Evolutionary conservation across 2,888 invertebrate genomes (phyloP), one percentile per base, ranked within the genome.

Genomic region (Caenorhabditis zanzibari): DNA sequence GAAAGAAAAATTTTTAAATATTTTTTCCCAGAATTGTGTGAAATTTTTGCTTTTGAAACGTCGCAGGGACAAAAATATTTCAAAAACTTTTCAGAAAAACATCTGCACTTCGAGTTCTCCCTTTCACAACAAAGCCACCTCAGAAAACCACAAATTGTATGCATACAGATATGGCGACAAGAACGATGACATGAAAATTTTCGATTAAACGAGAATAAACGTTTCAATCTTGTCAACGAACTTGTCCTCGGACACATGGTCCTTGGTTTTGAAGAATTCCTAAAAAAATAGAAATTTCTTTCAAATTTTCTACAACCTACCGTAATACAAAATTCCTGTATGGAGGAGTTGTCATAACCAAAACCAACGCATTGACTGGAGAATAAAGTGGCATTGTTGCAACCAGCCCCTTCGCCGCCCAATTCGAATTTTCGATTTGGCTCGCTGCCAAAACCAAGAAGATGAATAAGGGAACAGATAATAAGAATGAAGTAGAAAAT

Each of bases 301-400:
- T 56, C 0, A 1, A 52, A 19, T n/a, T 0, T 26, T 26, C n/a
- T 32, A 3, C 4, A 28, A 32, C 32, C 32, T 16, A 28, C 28
- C 58, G 5, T 6, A 32, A n/a, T 6, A 58, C 28, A n/a, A 59
- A 59, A 38, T 35, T 59, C 16, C 35, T 59, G 19, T 59, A 35
- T 19, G 35, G 58, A 6, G 58, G 58, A 58, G 63, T 58, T 14
- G 32, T 58, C 14, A 32, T 28, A 4, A 58, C 58, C 44, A 66
- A 49, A 12, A 66, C 66, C 66, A 66, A 19, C 16, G 66, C 66
- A 14, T 66, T 66, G 1, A 52, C 66, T 2, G 32, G 49, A 9
- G 49, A 52, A 35, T 66, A 52, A 14, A 66, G 24, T n/a, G 66
- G 49, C 52, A 66, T 66, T 10, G 52, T 14, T 12, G 35, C 49